Evolutionary conservation across 2,113 vertebrate species (phyloP).

Genomic region (Melanostigma gelatinosum): DNA sequence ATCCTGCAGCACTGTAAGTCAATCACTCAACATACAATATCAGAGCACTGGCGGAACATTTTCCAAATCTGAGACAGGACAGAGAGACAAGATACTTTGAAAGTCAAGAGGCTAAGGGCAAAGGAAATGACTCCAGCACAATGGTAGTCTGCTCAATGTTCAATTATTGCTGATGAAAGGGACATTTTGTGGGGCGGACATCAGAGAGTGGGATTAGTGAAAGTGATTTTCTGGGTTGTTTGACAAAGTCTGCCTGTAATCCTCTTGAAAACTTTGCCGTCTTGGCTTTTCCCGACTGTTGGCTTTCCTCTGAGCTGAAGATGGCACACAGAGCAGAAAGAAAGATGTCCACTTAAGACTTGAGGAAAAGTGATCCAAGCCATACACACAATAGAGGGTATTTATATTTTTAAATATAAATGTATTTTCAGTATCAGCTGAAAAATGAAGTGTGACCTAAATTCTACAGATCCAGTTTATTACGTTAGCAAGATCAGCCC

Average conservation of each 20-base stretch:
- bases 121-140: conserved; percentile 61
- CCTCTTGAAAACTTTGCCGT: conserved; percentile 74
- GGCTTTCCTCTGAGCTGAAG: conserved; percentile 44
- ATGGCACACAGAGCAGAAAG: conserved; percentile 25
- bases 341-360: conserved; percentile 21
- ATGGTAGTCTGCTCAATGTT: conserved; percentile 71
- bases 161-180: conserved; percentile 84
- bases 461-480: conserved; percentile 1
- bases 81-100: conserved; percentile 62
- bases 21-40: conserved; percentile 17
- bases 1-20: neutral
- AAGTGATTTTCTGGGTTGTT: conserved; percentile 78
- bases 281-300: conserved; percentile 53
- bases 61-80: conserved; percentile 48
- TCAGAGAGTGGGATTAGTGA: conserved; percentile 80
- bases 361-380: conserved; percentile 8
- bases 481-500: neutral
- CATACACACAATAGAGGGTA: neutral
- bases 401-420: neutral
- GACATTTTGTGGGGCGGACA: conserved; percentile 78
- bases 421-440: neutral
- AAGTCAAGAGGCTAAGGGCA: conserved; percentile 69
- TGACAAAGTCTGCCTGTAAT: conserved; percentile 78
- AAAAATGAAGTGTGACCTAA: neutral
- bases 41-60: conserved; percentile 31